A percentile compares a stretch with the other conserved stretches of the same genome.
Conservation (phyloP, 2,888 invertebrate genomes). For the Drosophila nr. perissopoda region DNA sequence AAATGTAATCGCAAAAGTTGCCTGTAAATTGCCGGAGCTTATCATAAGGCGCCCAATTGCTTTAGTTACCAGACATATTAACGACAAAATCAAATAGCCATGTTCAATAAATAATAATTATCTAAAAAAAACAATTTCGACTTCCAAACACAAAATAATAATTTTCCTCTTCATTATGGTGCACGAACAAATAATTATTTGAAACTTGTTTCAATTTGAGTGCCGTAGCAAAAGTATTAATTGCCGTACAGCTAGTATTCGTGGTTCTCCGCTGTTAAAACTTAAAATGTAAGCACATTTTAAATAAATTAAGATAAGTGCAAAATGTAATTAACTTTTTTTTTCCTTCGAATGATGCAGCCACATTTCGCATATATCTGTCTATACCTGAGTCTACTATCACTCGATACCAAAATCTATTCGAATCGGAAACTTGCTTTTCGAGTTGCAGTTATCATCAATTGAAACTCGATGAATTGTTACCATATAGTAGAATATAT, state of each 20-base stretch:
- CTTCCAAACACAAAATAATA: not conserved
- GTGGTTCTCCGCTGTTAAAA: not conserved
- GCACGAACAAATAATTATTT: not conserved
- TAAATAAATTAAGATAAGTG: conserved; percentile 8
- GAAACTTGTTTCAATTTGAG: not conserved
- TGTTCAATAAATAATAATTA: not conserved
- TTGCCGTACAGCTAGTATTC: not conserved
- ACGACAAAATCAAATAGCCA: not conserved
- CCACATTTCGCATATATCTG: not conserved
- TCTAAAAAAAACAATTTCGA: not conserved
- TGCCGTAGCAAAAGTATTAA: not conserved
- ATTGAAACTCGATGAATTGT: not conserved
- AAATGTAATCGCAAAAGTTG: not conserved
- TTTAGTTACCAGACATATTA: not conserved
- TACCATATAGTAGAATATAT: not conserved
- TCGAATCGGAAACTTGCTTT: not conserved
- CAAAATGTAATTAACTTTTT: conserved; percentile 3
- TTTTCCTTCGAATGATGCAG: conserved; percentile 2
- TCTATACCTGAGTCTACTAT: not conserved
- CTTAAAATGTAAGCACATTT: not conserved
- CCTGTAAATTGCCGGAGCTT: not conserved
- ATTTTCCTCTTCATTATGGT: not conserved
- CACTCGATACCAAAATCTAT: not conserved
- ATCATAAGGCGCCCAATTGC: not conserved
- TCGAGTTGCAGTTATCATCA: not conserved